A percentile compares a stretch with the other conserved stretches of the same genome.
phyloP scores from a whole-genome alignment of 2,888 invertebrate species.

The Anodontia alba region DNA sequence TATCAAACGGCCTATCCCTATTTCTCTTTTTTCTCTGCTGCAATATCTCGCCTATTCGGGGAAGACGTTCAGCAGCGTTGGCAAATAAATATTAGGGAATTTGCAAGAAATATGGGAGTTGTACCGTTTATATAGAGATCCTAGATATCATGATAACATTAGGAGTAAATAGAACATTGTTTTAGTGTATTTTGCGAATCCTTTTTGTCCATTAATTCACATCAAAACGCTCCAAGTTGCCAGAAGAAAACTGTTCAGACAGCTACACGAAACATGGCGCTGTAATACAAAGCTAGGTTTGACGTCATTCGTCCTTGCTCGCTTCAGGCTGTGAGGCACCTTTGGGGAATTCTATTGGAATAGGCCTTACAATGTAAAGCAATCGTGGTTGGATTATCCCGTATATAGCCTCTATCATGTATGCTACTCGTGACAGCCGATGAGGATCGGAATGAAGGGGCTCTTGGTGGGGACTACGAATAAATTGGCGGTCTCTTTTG shows the following conservation, averaged over 20 bases:
- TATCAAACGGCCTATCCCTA: neutral
- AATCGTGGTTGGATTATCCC: neutral
- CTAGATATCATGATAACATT: constrained; percentile 27
- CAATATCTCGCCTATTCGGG: neutral
- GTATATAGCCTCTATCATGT: neutral
- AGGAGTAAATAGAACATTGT: constrained; percentile 36
- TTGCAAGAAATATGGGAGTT: constrained; percentile 47
- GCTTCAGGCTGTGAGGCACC: neutral
- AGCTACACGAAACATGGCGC: constrained; percentile 58
- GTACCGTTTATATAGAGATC: constrained; percentile 53
- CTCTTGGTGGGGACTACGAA: neutral
- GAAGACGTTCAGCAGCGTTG: neutral
- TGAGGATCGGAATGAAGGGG: neutral
- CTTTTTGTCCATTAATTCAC: constrained; percentile 53
- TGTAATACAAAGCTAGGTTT: constrained; percentile 14
- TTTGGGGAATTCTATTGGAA: neutral
- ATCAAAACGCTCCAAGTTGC: constrained; percentile 37
- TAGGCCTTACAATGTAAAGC: no score
- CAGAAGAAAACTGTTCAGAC: constrained; percentile 30
- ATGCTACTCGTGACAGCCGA: neutral
- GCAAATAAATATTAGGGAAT: constrained; percentile 17
- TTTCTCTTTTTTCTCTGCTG: constrained; percentile 2
- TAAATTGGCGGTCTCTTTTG: no score
- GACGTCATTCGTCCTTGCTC: constrained; percentile 45
- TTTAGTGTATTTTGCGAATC: constrained; percentile 52